Percentiles rank a stretch among this genome's conserved stretches.
Evolutionary conservation across 1,140 invertebrate genomes (phyloP).

Genomic region (Reticulitermes speratus): DNA sequence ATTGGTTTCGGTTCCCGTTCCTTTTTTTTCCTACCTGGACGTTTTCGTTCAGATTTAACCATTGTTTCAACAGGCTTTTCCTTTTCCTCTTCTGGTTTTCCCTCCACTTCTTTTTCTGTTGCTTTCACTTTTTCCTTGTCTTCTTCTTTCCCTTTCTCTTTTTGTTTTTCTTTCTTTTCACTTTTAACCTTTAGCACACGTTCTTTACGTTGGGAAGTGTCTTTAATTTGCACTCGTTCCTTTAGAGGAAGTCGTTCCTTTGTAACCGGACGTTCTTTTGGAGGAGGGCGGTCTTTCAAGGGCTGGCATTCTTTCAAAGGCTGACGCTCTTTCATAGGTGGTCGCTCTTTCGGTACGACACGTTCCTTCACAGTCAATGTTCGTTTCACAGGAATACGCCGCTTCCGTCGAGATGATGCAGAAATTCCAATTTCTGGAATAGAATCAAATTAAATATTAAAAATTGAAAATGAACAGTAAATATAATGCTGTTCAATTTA

Average conservation of each 20-base stretch:
- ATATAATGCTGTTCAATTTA: not conserved
- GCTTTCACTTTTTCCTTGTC: not conserved
- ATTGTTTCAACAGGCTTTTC: not conserved
- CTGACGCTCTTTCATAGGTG: not conserved
- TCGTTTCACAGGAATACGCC: slow-evolving; percentile 30
- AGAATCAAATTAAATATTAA: too few relatives aligned
- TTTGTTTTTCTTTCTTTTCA: slow-evolving; percentile 12
- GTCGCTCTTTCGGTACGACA: not conserved
- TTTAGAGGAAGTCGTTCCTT: not conserved
- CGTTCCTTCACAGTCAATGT: slow-evolving; percentile 26
- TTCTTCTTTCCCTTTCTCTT: not conserved
- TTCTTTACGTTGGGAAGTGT: slow-evolving; percentile 3
- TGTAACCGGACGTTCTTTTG: slow-evolving; percentile 5
- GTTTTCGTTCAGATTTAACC: slow-evolving; percentile 3
- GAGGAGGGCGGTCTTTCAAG: not conserved
- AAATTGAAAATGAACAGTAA: too few relatives aligned
- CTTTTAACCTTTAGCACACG: slow-evolving; percentile 18
- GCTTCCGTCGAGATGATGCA: slow-evolving; percentile 25
- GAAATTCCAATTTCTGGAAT: not conserved
- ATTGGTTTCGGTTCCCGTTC: not conserved
- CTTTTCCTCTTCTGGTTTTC: not conserved
- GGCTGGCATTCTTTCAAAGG: not conserved
- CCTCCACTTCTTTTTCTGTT: not conserved
- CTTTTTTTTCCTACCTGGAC: slow-evolving; percentile 17
- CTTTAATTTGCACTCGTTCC: not conserved